A percentile compares a stretch with the other conserved stretches of the same genome.
Conservation (phyloP, 2,113 vertebrate genomes). For the Athene cunicularia region DNA sequence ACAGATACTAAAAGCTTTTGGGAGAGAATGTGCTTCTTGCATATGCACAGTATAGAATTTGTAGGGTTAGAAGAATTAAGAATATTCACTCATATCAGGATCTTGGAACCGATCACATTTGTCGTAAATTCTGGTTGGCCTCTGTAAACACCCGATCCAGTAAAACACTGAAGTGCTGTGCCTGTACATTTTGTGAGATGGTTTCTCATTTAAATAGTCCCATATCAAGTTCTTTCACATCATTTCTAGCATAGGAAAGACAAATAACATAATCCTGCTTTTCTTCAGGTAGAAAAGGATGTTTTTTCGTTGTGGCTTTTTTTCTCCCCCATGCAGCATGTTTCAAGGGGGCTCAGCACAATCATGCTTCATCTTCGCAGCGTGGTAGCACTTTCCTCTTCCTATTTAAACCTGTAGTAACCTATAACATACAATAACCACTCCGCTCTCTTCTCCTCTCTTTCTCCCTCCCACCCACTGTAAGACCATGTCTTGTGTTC, state of each 20-base stretch:
- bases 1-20: background rate
- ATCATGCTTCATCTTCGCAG: rapidly evolving
- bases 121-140: background rate
- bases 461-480: background rate
- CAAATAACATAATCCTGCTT: background rate
- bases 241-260: background rate
- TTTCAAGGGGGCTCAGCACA: background rate
- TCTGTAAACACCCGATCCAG: background rate
- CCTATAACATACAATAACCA: rapidly evolving
- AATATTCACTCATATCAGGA: background rate
- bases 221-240: background rate
- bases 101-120: background rate
- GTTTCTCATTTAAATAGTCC: background rate
- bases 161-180: background rate
- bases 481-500: background rate
- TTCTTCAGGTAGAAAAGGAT: background rate
- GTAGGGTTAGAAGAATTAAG: background rate
- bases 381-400: background rate
- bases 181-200: background rate
- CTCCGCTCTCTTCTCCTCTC: background rate
- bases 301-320: no score
- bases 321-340: rapidly evolving
- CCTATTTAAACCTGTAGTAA: background rate
- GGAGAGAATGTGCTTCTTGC: background rate
- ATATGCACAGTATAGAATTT: rapidly evolving